Conservation (phyloP, 2,113 vertebrate species). For the Hippocampus zosterae region DNA sequence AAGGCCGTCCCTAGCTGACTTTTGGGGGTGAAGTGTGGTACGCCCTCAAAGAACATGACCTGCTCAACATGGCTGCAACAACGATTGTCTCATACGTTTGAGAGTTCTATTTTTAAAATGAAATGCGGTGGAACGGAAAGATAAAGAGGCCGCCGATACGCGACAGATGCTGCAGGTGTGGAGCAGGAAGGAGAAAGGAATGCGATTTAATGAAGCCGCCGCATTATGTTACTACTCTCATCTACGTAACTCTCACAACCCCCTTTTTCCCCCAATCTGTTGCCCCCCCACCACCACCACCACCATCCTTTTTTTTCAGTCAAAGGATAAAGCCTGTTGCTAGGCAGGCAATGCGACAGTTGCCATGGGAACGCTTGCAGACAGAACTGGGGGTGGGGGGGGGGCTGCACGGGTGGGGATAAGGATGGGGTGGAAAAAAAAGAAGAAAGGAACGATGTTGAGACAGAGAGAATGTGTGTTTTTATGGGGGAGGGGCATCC, state of each 20-base stretch:
- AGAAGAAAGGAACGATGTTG: constrained; percentile 36
- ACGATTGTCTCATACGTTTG: not conserved
- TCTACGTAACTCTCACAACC: constrained; percentile 24
- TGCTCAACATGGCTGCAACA: not conserved
- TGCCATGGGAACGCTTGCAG: constrained; percentile 74
- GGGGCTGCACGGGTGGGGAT: constrained; percentile 40
- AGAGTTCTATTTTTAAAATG: not conserved
- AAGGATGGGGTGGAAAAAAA: constrained; percentile 45
- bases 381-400: constrained; percentile 50
- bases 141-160: not conserved
- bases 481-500: constrained; percentile 39
- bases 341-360: constrained; percentile 75
- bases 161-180: constrained; percentile 21
- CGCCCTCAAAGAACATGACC: not conserved
- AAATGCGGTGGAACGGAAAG: constrained; percentile 4
- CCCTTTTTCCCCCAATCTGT: constrained; percentile 25
- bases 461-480: constrained; percentile 21
- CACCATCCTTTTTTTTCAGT: constrained; percentile 37
- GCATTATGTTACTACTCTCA: constrained; percentile 37
- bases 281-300: constrained; percentile 21
- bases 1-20: not conserved
- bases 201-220: constrained; percentile 30
- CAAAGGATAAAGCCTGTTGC: constrained; percentile 72
- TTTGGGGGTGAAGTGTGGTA: not conserved
- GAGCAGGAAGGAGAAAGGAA: not conserved